Evolutionary conservation across 2,888 invertebrate species (phyloP), one percentile per base, ranked within the genome.

Genomic region (Diachrysia chrysitis): DNA sequence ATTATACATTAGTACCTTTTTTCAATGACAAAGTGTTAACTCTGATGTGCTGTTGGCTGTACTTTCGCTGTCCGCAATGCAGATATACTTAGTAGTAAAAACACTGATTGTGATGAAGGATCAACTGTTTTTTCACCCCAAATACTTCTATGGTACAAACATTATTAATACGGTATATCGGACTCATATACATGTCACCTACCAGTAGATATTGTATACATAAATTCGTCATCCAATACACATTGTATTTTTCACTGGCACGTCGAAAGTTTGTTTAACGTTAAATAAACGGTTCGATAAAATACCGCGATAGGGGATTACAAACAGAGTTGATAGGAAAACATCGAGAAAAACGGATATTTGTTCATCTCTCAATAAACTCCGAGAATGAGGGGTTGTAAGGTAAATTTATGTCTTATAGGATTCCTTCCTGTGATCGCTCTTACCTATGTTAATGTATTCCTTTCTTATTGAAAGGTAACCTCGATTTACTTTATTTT

Each of bases 361-460:
- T 76, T 75, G 63, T 70, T 60, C 29, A 63, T 62, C 57, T 55
- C 53, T 46, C 71, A 61, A 54, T 37, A 51, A 63, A 58, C 61
- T 55, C 29, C 2, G 35, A 19, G 16, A 54, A 29, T 63, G 9
- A 25, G 63, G 19, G 51, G 12, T 21, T 42, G 46, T 65, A 55
- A 66, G 53, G 56, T 54, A 78, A 63, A 78, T 61, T 51, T 73
- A 61, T 32, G 63, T 55, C 60, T 54, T 78, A 75, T 37, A 42
- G 32, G 60, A 66, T 56, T 56, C 37, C 19, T 35, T 10, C n/a
- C 57, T 23, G 17, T 16, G 21, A 23, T 62, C 37, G 60, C 48
- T 51, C 12, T 19, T 48, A 48, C 48, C 10, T 51, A 51, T 21
- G 48, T 21, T 51, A 51, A 21, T 51, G 21, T 51, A 51, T 51